Evolutionary conservation across 2,113 vertebrate genomes (phyloP), one percentile per base, ranked within the genome.

Genomic region (Vidua chalybeata): DNA sequence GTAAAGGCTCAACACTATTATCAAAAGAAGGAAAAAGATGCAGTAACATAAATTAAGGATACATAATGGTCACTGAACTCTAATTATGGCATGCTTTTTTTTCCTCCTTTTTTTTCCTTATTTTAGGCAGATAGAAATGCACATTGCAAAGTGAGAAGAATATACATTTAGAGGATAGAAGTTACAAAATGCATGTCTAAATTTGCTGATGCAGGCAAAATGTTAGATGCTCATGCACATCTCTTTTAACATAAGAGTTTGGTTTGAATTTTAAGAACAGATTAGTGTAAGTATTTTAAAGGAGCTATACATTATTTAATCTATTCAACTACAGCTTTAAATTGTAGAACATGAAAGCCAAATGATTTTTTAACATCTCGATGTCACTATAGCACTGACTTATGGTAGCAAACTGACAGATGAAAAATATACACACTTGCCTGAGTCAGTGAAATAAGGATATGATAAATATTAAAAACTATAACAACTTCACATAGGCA

Each of bases 401-500:
- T 93, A 97, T n/a, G 31, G 49, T 48, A 71, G 30, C 52, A 82
- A 78, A 63, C 30, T 91, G 87, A 91, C 87, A 91, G 77, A 69
- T 76, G 55, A 96, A 95, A 92, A 93, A 92, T 83, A 76, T 20
- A 74, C 35, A 33, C 52, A 59, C 72, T 88, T 94, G 59, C 87
- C 76, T 54, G 30, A 69, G 51, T 79, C 75, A 86, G n/a, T 90
- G 64, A 89, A 90, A 85, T 80, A 83, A 66, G 31, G 33, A 27
- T 59, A 43, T 56, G 64, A 93, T 52, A 93, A 92, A 81, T 92
- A 90, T 31, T 2, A 3, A 81, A 89, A 81, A 43, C 18, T 89
- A 31, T 26, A 80, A 27, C 37, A 90, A 11, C 30, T 58, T 71
- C 55, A 55, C 26, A 12, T 7, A 59, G 61, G 24, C 19, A 28